Base-by-base conservation (phyloP, 2,797 vertebrate species). In the Artibeus jamaicensis region DNA sequence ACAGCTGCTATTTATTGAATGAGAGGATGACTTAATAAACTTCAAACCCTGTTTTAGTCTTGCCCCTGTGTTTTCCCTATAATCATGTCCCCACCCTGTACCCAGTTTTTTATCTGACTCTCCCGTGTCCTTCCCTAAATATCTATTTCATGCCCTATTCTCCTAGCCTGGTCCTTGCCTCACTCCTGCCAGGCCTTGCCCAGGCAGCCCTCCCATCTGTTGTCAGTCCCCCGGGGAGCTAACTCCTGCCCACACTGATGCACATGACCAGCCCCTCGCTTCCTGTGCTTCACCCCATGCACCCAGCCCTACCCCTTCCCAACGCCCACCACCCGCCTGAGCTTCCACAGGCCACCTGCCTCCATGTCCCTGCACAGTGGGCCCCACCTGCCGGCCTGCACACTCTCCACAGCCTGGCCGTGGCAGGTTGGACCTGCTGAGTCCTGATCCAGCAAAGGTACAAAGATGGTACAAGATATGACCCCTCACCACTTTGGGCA, bases 281-380 rank as follows among this genome's bases (percentile, higher is more conserved):
- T 79, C 86, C 73, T 90, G 50, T 8, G 44, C 87, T 44, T 78
- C 39, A 6, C 87, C 53, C 76, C 87, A 34, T 68, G 79, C 42
- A 21, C 48, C 8, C 65, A 32, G 84, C 32, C 81, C 57, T 29
- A 62, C 46, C 46, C 48, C 86, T 74, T 70, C 68, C 90, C 39
- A 7, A 79, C 39, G 21, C 90, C 85, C 94, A 94, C 92, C 93
- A 94, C 86, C 87, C 94, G 71, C 92, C 84, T 50, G 42, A 39
- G 44, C 76, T 68, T 65, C 95, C 83, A 94, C 84, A 24, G n/a
- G 81, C 95, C 97, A 97, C 67, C 94, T 93, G 95, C 96, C 77
- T 89, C 83, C 57, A 6, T 16, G 4, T 14, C 57, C n/a, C 65
- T 29, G 5, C 37, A 21, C 21, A 53, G 29, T 0, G 2, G 21